Evolutionary conservation across 2,888 invertebrate genomes (phyloP).

Genomic region (Pandemis heparana): DNA sequence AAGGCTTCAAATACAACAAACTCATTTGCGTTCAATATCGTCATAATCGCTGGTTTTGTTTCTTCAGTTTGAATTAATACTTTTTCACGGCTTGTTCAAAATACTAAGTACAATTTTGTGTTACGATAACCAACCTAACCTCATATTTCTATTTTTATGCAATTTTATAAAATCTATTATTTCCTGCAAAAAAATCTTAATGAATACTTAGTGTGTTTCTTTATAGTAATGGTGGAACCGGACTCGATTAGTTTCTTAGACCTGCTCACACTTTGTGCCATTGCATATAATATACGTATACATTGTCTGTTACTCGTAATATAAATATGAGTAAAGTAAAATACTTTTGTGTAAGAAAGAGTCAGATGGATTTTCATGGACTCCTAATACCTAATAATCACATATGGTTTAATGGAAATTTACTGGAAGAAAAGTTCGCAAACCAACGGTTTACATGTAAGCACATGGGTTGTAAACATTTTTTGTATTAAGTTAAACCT

Average conservation of each 20-base stretch:
- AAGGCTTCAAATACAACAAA: not conserved
- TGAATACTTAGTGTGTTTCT: not conserved
- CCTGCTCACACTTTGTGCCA: not conserved
- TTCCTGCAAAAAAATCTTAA: not conserved
- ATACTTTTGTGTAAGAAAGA: slow-evolving; percentile 50
- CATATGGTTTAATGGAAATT: slow-evolving; percentile 70
- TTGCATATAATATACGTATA: too few relatives aligned
- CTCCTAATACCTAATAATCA: slow-evolving; percentile 54
- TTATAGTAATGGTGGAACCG: not conserved
- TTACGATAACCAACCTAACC: too few relatives aligned
- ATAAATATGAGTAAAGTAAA: not conserved
- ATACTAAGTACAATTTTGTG: too few relatives aligned
- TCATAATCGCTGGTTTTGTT: not conserved
- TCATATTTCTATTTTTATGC: too few relatives aligned
- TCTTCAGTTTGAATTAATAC: too few relatives aligned
- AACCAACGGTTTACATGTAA: slow-evolving; percentile 53
- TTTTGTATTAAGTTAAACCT: slow-evolving; percentile 40
- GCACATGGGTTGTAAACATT: slow-evolving; percentile 61
- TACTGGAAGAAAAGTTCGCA: slow-evolving; percentile 71
- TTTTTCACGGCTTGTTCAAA: too few relatives aligned
- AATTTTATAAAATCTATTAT: too few relatives aligned
- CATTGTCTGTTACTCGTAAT: not conserved
- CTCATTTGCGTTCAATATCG: not conserved
- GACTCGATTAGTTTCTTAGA: not conserved
- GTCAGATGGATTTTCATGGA: slow-evolving; percentile 54